Conservation (phyloP, 1,140 invertebrate genomes). For the Trichomalopsis sarcophagae region DNA sequence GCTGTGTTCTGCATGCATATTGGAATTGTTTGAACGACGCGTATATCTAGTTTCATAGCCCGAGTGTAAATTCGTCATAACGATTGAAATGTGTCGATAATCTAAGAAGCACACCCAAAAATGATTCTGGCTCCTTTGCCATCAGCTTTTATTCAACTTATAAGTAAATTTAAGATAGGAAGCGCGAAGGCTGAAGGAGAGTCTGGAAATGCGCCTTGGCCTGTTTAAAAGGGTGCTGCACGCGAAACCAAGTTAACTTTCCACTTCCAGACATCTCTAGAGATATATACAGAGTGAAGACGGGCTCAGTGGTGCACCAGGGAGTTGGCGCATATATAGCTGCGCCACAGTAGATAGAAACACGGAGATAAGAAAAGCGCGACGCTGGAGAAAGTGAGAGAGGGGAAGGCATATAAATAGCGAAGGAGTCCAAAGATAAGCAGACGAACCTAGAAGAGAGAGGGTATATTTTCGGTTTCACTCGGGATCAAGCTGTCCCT, state of each 20-base stretch:
- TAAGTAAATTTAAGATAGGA: neutral
- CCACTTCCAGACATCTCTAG: conserved; percentile 5
- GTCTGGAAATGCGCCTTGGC: conserved; percentile 13
- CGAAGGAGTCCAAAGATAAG: conserved; percentile 12
- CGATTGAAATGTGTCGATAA: too few relatives aligned
- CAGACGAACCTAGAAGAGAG: neutral
- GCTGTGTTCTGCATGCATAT: too few relatives aligned
- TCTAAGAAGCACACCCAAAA: too few relatives aligned
- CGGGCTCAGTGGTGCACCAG: neutral
- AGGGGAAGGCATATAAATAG: conserved; percentile 7
- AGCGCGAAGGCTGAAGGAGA: neutral
- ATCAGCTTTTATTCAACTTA: conserved; percentile 3
- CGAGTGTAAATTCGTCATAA: too few relatives aligned
- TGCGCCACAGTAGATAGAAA: neutral
- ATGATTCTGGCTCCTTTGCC: neutral
- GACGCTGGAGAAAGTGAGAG: neutral
- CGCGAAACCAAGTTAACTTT: conserved; percentile 35
- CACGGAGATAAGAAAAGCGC: conserved; percentile 2
- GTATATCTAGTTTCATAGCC: too few relatives aligned
- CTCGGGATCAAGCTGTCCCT: neutral
- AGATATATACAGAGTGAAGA: neutral
- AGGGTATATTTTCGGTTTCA: conserved; percentile 20
- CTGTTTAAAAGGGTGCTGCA: conserved; percentile 8
- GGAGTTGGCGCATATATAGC: neutral
- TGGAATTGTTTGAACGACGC: too few relatives aligned